Base-by-base conservation (phyloP, 2,888 invertebrate genomes). In the Cataglyphis rosenhaueri region DNA sequence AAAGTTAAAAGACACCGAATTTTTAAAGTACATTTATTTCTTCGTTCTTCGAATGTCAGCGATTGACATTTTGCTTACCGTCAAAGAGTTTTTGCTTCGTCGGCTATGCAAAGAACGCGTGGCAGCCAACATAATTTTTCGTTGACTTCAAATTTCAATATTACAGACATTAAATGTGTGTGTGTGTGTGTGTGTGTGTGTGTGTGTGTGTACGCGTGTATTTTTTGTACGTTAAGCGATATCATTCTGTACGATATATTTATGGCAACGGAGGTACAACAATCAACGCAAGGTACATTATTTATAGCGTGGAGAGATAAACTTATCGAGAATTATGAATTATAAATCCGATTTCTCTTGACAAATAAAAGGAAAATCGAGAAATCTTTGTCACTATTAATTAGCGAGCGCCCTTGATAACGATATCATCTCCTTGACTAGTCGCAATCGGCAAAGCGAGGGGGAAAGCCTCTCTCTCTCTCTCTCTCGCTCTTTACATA, bases 401-500 rank as follows among this genome's bases (percentile, higher is more conserved):
- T 70, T 41, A 57, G 21, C 21, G 3, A 32, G 15, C 44, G 21
- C 15, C 18, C 18, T n/a, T n/a, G 8, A 68, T 48, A 48, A 21
- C 48, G 9, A 48, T 1, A 48, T 10, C 35, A 57, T 18, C 76
- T 57, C 41, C 44, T 25, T 21, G 41, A 59, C 32, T 44, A 35
- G 21, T 59, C 44, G 44, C 59, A 41, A 29, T 66, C 68, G 41
- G 44, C 44, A 15, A 3, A 44, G 44, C 15, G 44, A 44, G 44
- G 3, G 3, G 41, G 41, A 15, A 0, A 35, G 35, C 6, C 32
- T 32, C 32, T 32, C 32, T 3, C 41, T 41, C 12, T 41, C 41
- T 44, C 41, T 12, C 70, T n/a, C 52, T 61, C 62, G 18, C 48
- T 18, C 44, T 48, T n/a, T 88, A 92, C 83, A 95, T 92, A 3